Evolutionary conservation across 2,888 invertebrate species (phyloP).

Genomic region (Mythimna pallens): DNA sequence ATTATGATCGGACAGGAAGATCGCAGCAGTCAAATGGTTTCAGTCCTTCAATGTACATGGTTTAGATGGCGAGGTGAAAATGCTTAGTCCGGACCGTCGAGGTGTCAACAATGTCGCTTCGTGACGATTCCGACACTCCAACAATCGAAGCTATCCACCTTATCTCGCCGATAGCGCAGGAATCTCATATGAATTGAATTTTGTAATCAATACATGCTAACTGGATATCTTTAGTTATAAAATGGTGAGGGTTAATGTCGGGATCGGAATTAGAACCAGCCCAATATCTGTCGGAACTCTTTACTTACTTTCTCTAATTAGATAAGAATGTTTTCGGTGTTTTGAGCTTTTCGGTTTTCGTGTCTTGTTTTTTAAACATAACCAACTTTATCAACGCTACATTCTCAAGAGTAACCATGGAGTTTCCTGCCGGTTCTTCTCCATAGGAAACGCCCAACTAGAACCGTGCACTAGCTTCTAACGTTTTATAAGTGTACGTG

Average conservation of each 20-base stretch:
- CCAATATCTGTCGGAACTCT: constrained; percentile 25
- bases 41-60: too few relatives aligned
- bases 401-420: too few relatives aligned
- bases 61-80: too few relatives aligned
- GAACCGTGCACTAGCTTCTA: too few relatives aligned
- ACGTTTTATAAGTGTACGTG: too few relatives aligned
- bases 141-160: constrained; percentile 68
- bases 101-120: constrained; percentile 21
- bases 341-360: background rate
- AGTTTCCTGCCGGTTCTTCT: too few relatives aligned
- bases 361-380: background rate
- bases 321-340: constrained; percentile 10
- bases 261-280: constrained; percentile 24
- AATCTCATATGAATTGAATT: constrained; percentile 53
- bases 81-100: too few relatives aligned
- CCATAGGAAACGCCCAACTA: too few relatives aligned
- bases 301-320: constrained; percentile 17
- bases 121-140: constrained; percentile 47
- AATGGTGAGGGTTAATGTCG: constrained; percentile 43
- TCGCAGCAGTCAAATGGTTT: too few relatives aligned
- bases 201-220: constrained; percentile 54
- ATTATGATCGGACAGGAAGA: too few relatives aligned
- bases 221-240: constrained; percentile 38
- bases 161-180: constrained; percentile 68
- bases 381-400: too few relatives aligned